These are phyloP conservation scores for Yasuhikotakia modesta DNA, from an alignment of 2,797 vertebrate species.

Conservation along the genomic window DNA sequence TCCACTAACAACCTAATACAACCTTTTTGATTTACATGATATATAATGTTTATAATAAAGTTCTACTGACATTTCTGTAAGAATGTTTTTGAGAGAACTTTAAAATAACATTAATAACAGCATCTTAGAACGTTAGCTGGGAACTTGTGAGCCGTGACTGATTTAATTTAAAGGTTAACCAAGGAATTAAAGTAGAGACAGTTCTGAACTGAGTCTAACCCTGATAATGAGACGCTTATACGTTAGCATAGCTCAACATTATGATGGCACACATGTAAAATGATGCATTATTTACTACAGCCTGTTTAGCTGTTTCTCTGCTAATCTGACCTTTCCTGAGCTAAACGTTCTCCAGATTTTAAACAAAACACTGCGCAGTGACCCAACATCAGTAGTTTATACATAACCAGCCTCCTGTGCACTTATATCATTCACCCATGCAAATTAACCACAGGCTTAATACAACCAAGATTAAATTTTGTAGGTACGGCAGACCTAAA, in stretches of 20 bases:
- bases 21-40: no score
- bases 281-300: neutral
- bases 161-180: no score
- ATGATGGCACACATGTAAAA: neutral
- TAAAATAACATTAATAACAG: no score
- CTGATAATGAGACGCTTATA: neutral
- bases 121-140: no score
- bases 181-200: no score
- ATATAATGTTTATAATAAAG: no score
- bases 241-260: neutral
- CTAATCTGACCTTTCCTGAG: conserved; percentile 32
- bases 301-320: conserved; percentile 2
- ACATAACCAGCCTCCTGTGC: conserved; percentile 3
- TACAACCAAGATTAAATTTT: neutral
- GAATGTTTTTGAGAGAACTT: no score
- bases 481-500: no score
- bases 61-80: no score
- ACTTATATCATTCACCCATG: neutral
- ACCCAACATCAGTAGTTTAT: conserved; percentile 24
- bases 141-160: no score
- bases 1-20: no score
- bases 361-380: conserved; percentile 26
- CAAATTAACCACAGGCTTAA: neutral
- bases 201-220: no score
- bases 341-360: neutral